These are phyloP conservation scores for Melanotaenia nigrans DNA, from an alignment of 2,797 vertebrate species.

Conservation along the genomic window DNA sequence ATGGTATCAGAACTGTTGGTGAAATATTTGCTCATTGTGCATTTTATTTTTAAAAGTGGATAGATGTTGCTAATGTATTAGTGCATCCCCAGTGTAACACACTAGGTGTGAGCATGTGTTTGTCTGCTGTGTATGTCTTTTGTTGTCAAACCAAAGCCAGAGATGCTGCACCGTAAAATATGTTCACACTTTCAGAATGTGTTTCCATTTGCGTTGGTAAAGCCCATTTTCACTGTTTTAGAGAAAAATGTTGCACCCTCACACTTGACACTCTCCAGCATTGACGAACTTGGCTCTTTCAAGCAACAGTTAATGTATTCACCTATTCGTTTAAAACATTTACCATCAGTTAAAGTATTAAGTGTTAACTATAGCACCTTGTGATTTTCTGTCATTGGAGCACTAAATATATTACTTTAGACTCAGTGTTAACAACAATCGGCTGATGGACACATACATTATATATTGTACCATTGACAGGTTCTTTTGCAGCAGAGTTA, in stretches of 20 bases:
- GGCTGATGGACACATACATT: not conserved
- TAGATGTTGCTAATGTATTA: conserved; percentile 23
- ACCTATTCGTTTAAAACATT: not conserved
- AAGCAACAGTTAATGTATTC: not conserved
- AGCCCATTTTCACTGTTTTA: conserved; percentile 43
- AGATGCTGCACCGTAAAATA: conserved; percentile 29
- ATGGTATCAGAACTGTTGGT: too few species aligned
- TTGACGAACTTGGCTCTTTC: not conserved
- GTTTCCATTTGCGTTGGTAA: conserved; percentile 41
- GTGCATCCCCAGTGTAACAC: conserved; percentile 28
- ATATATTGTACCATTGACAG: not conserved
- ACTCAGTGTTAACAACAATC: not conserved
- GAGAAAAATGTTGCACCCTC: conserved; percentile 8
- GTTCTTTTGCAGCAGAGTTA: not conserved
- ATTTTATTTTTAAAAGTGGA: conserved; percentile 6
- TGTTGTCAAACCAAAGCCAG: conserved; percentile 32
- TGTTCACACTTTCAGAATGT: conserved; percentile 48
- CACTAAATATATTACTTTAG: not conserved
- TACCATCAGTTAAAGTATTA: not conserved
- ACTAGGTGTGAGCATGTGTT: conserved; percentile 40
- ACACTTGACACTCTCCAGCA: conserved; percentile 8
- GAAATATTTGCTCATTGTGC: not conserved
- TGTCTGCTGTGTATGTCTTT: conserved; percentile 21
- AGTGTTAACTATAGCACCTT: not conserved
- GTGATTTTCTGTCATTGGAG: not conserved